These are phyloP conservation scores for Drosophila sp. DNA, from an alignment of 1,140 invertebrate genomes.

Conservation along the genomic window DNA sequence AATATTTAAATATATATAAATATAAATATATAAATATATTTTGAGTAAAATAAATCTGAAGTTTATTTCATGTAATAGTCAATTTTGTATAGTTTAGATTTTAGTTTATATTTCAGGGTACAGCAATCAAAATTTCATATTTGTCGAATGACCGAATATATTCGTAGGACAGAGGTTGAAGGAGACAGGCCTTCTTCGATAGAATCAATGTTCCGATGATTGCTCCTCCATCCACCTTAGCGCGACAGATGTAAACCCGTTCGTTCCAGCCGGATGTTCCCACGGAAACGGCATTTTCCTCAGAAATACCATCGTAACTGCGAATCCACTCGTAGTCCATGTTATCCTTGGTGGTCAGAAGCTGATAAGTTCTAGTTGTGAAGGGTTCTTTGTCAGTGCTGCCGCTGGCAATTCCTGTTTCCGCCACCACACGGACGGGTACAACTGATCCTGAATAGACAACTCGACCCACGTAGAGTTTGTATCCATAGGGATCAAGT, in stretches of 20 bases:
- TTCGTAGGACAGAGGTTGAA: conserved; percentile 30
- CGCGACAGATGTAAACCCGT: conserved; percentile 37
- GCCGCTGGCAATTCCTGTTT: conserved; percentile 44
- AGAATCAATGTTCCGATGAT: conserved; percentile 38
- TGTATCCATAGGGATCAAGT: conserved; percentile 50
- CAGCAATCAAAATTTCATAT: conserved; percentile 51
- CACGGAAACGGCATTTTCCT: conserved; percentile 31
- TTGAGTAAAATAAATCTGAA: too few relatives aligned
- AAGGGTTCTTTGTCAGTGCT: conserved; percentile 19
- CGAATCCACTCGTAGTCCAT: conserved; percentile 43
- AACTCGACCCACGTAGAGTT: conserved; percentile 50
- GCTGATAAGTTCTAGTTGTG: conserved; percentile 28
- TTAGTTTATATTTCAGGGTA: neutral
- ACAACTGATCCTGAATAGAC: conserved; percentile 17
- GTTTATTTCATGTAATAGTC: neutral
- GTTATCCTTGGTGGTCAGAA: conserved; percentile 44
- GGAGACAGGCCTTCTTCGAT: conserved; percentile 32
- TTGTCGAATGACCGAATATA: conserved; percentile 40
- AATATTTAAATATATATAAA: too few relatives aligned
- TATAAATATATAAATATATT: too few relatives aligned
- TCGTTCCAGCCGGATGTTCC: conserved; percentile 45
- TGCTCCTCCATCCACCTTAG: conserved; percentile 22
- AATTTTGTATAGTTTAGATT: too few relatives aligned
- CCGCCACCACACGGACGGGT: conserved; percentile 50
- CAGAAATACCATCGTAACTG: conserved; percentile 49